Conservation (phyloP, 2,797 vertebrate species). For the Lepilemur ruficaudatus region DNA sequence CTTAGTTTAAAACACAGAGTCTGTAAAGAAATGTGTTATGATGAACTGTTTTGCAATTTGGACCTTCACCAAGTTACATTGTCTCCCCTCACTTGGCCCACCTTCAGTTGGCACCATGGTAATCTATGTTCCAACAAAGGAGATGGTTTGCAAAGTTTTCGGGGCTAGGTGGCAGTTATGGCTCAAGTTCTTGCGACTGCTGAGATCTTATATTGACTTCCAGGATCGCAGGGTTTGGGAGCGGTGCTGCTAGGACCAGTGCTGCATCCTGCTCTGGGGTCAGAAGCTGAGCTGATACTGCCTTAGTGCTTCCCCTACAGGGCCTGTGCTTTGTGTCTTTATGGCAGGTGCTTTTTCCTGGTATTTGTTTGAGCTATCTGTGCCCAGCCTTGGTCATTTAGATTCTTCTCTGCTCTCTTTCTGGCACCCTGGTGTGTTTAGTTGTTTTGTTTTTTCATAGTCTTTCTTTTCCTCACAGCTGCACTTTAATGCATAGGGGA, state of each 20-base stretch:
- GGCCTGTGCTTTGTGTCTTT: background rate
- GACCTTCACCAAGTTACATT: background rate
- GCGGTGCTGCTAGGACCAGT: fast-evolving
- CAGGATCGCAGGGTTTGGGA: fast-evolving
- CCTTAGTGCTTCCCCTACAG: background rate
- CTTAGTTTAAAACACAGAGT: background rate
- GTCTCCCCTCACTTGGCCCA: background rate
- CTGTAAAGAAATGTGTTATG: background rate
- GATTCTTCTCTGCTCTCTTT: background rate
- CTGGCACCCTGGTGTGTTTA: background rate
- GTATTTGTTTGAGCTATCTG: background rate
- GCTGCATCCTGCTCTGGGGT: background rate
- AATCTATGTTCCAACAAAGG: background rate
- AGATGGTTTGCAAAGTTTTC: background rate
- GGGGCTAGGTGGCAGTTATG: background rate
- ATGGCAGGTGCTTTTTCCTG: background rate
- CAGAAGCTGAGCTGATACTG: background rate
- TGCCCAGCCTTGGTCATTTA: background rate
- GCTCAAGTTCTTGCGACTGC: background rate
- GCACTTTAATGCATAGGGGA: background rate
- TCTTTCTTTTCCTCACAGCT: background rate
- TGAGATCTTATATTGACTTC: background rate
- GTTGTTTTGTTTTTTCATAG: background rate
- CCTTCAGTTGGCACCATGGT: background rate
- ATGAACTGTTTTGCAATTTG: background rate